These are phyloP conservation scores for Rhea pennata DNA, from an alignment of 2,113 vertebrate species.

Conservation along the genomic window DNA sequence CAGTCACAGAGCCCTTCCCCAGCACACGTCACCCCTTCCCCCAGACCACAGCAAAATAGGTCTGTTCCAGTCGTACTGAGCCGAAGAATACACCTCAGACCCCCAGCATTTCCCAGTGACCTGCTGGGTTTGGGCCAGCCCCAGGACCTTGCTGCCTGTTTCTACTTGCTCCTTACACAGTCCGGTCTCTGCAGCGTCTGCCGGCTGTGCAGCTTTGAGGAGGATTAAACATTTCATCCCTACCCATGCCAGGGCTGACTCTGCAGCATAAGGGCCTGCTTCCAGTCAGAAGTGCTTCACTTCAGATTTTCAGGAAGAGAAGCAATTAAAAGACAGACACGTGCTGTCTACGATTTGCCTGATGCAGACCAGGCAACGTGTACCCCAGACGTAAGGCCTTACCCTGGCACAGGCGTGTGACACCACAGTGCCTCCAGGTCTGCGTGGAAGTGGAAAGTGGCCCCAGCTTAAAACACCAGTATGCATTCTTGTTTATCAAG, in stretches of 20 bases:
- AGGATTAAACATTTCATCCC: not conserved
- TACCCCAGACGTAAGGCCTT: not conserved
- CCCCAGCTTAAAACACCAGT: not conserved
- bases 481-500: not conserved
- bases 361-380: not conserved
- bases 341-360: not conserved
- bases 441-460: no score
- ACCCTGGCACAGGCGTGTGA: not conserved
- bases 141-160: not conserved
- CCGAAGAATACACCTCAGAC: rapidly evolving
- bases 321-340: not conserved
- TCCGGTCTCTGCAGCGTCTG: not conserved
- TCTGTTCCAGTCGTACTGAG: not conserved
- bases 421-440: no score
- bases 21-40: not conserved
- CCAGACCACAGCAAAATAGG: not conserved
- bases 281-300: not conserved
- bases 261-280: not conserved
- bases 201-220: rapidly evolving
- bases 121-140: rapidly evolving
- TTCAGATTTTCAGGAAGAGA: not conserved
- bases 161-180: not conserved
- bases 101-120: not conserved
- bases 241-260: rapidly evolving
- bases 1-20: not conserved